A percentile compares a stretch with the other conserved stretches of the same genome.
phyloP scores from a whole-genome alignment of 2,113 vertebrate species.

The Falcunculus frontatus region DNA sequence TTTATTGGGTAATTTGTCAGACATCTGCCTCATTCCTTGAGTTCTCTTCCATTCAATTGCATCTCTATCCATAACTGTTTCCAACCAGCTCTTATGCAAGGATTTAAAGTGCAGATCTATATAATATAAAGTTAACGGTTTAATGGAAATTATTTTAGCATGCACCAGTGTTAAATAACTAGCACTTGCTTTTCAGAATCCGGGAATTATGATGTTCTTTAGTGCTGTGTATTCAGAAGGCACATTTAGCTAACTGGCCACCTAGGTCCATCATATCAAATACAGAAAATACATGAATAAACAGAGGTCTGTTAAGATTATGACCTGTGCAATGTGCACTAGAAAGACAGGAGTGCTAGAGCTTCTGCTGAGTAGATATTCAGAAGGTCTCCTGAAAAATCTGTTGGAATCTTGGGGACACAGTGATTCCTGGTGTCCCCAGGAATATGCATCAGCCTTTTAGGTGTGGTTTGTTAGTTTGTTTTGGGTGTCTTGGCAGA shows the following conservation, averaged over 20 bases:
- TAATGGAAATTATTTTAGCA: neutral
- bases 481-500: too few species aligned
- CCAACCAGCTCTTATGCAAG: neutral
- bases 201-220: neutral
- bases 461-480: neutral
- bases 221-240: neutral
- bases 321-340: neutral
- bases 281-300: neutral
- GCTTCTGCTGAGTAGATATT: neutral
- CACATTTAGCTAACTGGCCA: neutral
- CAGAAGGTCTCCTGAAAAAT: neutral
- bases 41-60: neutral
- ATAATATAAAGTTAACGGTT: neutral
- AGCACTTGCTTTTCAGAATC: neutral
- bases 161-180: neutral
- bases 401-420: neutral
- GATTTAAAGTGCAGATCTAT: neutral
- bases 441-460: neutral
- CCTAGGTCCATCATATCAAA: neutral
- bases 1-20: neutral
- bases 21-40: neutral
- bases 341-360: neutral
- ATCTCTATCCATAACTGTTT: neutral
- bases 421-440: neutral
- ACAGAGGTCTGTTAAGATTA: neutral